Evolutionary conservation across 1,140 invertebrate genomes (phyloP).

Genomic region (Drosophila orena): DNA sequence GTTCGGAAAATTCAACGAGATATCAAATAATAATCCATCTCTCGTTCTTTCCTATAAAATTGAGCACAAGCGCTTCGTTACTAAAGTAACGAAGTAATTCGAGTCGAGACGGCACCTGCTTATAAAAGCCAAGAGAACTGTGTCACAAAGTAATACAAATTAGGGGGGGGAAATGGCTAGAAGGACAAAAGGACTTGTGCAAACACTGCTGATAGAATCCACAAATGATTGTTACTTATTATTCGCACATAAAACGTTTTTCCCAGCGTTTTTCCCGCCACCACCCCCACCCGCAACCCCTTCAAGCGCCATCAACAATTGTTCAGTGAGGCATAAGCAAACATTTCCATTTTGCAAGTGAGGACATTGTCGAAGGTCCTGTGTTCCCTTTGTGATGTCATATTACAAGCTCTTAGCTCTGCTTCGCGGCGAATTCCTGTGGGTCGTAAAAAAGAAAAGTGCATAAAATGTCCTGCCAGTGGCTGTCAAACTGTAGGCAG

Average conservation of each 20-base stretch:
- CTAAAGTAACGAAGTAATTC: slow-evolving; percentile 19
- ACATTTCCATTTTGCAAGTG: slow-evolving; percentile 51
- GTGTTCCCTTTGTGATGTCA: slow-evolving; percentile 37
- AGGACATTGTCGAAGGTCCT: slow-evolving; percentile 37
- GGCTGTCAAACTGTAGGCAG: slow-evolving; percentile 46
- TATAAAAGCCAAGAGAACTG: slow-evolving; percentile 16
- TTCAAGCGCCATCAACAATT: slow-evolving; percentile 16
- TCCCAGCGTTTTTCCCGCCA: slow-evolving; percentile 8
- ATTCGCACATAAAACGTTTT: slow-evolving; percentile 56
- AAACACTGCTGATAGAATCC: slow-evolving; percentile 46
- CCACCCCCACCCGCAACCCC: too few species aligned
- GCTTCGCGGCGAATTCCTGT: slow-evolving; percentile 27
- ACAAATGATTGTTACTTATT: slow-evolving; percentile 57
- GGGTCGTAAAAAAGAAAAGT: slow-evolving; percentile 51
- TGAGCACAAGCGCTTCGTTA: slow-evolving; percentile 11
- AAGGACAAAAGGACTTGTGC: slow-evolving; percentile 25
- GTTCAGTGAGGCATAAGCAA: slow-evolving; percentile 54
- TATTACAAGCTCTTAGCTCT: slow-evolving; percentile 55
- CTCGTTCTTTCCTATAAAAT: slow-evolving; percentile 9
- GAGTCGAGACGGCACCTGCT: slow-evolving; percentile 33
- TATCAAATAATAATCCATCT: slow-evolving; percentile 10
- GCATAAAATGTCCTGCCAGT: slow-evolving; percentile 50
- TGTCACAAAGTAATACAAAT: slow-evolving; percentile 54
- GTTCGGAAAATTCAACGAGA: slow-evolving; percentile 7
- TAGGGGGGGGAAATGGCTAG: not conserved